Conservation (phyloP, 2,888 invertebrate genomes). For the Conchocele bisecta region DNA sequence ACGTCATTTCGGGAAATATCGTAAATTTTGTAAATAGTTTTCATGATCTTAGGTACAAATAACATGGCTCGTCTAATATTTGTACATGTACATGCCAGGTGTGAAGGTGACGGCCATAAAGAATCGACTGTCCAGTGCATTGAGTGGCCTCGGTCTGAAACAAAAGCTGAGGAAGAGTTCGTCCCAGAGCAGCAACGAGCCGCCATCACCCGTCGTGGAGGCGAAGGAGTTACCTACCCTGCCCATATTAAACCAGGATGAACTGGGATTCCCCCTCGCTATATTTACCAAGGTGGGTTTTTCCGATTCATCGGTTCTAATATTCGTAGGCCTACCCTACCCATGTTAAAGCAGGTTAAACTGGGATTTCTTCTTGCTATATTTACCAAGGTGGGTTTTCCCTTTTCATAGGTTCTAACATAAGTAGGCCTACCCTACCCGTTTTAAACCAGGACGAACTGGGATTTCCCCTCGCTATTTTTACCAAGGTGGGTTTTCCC, state of each 20-base stretch:
- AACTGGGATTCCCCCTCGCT: slow-evolving; percentile 94
- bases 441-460: slow-evolving; percentile 46
- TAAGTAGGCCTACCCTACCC: slow-evolving; percentile 45
- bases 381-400: slow-evolving; percentile 42
- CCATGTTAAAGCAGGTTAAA: slow-evolving; percentile 38
- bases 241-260: slow-evolving; percentile 83
- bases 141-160: slow-evolving; percentile 61
- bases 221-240: slow-evolving; percentile 19
- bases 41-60: too few species aligned
- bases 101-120: slow-evolving; percentile 65
- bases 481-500: slow-evolving; percentile 42
- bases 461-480: slow-evolving; percentile 47
- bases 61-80: too few species aligned
- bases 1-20: too few species aligned
- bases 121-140: slow-evolving; percentile 68
- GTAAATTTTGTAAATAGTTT: too few species aligned
- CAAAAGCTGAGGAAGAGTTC: slow-evolving; percentile 39
- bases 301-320: too few species aligned
- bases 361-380: slow-evolving; percentile 46
- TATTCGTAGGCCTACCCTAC: slow-evolving; percentile 47
- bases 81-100: slow-evolving; percentile 46
- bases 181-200: slow-evolving; percentile 28
- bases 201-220: slow-evolving; percentile 42
- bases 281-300: slow-evolving; percentile 89
- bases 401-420: too few species aligned